Base-by-base conservation (phyloP, 1,140 invertebrate species). In the Temnothorax longispinosus region DNA sequence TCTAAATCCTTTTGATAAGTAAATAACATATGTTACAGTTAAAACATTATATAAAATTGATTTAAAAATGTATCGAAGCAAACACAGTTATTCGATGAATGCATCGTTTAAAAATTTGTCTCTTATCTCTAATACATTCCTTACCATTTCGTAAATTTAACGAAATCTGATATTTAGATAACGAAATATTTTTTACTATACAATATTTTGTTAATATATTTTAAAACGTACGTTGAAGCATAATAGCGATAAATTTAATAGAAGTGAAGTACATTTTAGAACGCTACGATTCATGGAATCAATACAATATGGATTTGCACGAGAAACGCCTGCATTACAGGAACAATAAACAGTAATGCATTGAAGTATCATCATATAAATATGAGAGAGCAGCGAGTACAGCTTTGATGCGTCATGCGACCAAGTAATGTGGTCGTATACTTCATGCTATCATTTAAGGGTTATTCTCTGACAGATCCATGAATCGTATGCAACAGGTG, bases 61-160 rank as follows among this genome's bases (percentile, higher is more conserved):
- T n/a, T 41, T 15, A 38, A 35, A 60, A 38, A 5, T 27, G 3
- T 32, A 38, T 13, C 5, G 3, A 72, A 58, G 58, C 80, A 72
- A 82, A 58, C 80, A 82, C 78, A 72, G 80, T 74, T 82, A 82
- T 74, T 81, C 18, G 41, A 32, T 41, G 3, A 67, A 54, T 15
- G 32, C 4, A 52, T 21, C 11, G 10, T 60, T 47, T 21, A 71
- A 27, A 52, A 80, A 69, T 7, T 3, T 13, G 13, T 54, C 2
- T 2, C 69, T 78, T 21, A 11, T 50, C 11, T 2, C 5, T 27
- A 21, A 64, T 3, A 47, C 13, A 27, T 15, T 78, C 1, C 1
- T 47, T 35, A 38, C 2, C 6, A 77, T 65, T 38, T 78, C 44
- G 1, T 35, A 67, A 47, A 50, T 15, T 47, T 15, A 47, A 65